Evolutionary conservation across 2,888 invertebrate species (phyloP).

Genomic region (Aspidiotus destructor): DNA sequence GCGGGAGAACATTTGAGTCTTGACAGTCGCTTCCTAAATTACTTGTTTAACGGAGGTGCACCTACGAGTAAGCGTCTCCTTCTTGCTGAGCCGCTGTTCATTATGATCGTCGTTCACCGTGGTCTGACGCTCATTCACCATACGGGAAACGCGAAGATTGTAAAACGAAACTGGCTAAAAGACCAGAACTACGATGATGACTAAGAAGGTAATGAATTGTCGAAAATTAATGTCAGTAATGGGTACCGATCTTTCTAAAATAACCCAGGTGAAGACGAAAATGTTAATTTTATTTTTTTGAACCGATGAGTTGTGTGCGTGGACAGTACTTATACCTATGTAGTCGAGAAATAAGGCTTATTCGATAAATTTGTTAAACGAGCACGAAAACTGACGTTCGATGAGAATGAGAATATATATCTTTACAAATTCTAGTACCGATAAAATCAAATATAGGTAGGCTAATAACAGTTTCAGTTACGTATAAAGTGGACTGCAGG

Average conservation of each 20-base stretch:
- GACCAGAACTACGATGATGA: background rate
- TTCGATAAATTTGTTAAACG: too few relatives aligned
- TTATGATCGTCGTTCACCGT: background rate
- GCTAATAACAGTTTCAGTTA: too few relatives aligned
- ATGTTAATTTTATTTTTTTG: background rate
- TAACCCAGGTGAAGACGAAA: background rate
- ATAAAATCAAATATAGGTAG: too few relatives aligned
- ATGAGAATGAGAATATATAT: too few relatives aligned
- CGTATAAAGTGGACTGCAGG: too few relatives aligned
- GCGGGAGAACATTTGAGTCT: slow-evolving; percentile 4
- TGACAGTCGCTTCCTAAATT: slow-evolving; percentile 28
- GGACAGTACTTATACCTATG: too few relatives aligned
- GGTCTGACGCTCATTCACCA: background rate
- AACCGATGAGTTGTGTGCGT: too few relatives aligned
- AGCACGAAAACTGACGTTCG: too few relatives aligned
- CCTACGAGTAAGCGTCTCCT: slow-evolving; percentile 7
- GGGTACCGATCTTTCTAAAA: background rate
- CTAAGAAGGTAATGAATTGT: background rate
- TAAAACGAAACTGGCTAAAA: too few relatives aligned
- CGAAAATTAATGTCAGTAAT: background rate
- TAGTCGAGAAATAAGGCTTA: too few relatives aligned
- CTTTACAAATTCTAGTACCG: too few relatives aligned
- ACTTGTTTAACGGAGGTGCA: background rate
- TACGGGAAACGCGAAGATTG: slow-evolving; percentile 12
- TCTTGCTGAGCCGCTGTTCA: background rate